phyloP scores from a whole-genome alignment of 2,888 invertebrate genomes.

The Trichacis sp. region DNA sequence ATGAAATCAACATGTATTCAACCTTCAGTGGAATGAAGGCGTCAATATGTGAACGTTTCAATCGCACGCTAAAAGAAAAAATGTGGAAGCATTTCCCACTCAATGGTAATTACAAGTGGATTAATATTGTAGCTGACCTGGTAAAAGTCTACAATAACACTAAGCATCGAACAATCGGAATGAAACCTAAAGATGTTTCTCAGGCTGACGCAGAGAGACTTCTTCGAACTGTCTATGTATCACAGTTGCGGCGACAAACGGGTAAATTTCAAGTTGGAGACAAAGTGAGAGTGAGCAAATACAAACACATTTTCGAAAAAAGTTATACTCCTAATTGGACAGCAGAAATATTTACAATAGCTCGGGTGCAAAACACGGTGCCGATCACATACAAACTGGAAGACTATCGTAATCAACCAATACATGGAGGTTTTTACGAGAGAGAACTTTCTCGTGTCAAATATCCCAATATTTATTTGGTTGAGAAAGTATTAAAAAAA shows the following conservation, averaged over 20 bases:
- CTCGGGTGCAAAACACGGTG: slow-evolving; percentile 50
- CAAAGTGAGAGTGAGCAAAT: too few relatives aligned
- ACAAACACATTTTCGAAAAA: too few relatives aligned
- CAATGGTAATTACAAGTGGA: too few relatives aligned
- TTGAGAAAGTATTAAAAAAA: slow-evolving; percentile 14
- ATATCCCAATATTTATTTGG: slow-evolving; percentile 14
- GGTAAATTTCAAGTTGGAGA: slow-evolving; percentile 30
- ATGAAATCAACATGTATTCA: slow-evolving; percentile 37
- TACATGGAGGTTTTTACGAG: slow-evolving; percentile 33
- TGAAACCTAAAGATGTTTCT: slow-evolving; percentile 24
- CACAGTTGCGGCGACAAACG: neutral
- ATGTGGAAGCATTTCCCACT: slow-evolving; percentile 49
- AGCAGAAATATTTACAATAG: slow-evolving; percentile 58
- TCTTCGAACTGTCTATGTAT: neutral
- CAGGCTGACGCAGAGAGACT: slow-evolving; percentile 13
- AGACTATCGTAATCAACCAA: too few relatives aligned
- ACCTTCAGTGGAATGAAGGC: slow-evolving; percentile 50
- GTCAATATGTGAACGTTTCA: slow-evolving; percentile 53
- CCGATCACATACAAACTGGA: slow-evolving; percentile 45
- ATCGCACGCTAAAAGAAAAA: slow-evolving; percentile 50
- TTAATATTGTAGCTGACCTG: slow-evolving; percentile 30
- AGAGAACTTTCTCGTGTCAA: slow-evolving; percentile 12
- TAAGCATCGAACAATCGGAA: too few relatives aligned
- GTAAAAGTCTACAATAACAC: slow-evolving; percentile 14
- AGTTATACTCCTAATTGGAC: too few relatives aligned